Percentiles rank a stretch among this genome's conserved stretches.
These are phyloP conservation scores for Theonella swinhoei DNA, from an alignment of 37 sponge, comb jelly and placozoan species.

Conservation along the genomic window DNA sequence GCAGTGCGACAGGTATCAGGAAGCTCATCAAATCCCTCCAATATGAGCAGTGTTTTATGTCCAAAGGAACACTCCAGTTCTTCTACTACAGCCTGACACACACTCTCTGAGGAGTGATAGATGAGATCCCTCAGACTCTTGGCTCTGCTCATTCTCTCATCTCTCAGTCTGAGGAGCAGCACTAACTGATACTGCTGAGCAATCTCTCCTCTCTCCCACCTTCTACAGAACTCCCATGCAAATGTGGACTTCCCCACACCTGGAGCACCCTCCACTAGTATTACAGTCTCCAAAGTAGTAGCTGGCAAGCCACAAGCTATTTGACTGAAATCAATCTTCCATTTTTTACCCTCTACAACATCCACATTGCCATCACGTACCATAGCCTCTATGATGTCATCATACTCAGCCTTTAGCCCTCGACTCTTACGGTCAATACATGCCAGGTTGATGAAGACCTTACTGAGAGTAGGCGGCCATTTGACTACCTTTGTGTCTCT, in stretches of 20 bases:
- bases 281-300: constrained; percentile 26
- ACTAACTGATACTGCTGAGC: constrained; percentile 15
- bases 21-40: constrained; percentile 57
- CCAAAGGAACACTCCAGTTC: not conserved
- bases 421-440: too few relatives aligned
- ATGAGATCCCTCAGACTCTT: constrained; percentile 2
- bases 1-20: constrained; percentile 1
- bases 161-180: constrained; percentile 3
- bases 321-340: too few relatives aligned
- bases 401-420: too few relatives aligned
- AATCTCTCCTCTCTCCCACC: constrained; percentile 15
- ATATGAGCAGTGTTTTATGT: constrained; percentile 10
- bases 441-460: too few relatives aligned
- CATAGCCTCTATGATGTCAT: too few relatives aligned
- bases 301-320: too few relatives aligned
- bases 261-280: constrained; percentile 47
- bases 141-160: not conserved
- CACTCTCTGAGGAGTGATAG: not conserved
- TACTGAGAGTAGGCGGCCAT: too few relatives aligned
- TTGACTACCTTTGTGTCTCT: too few relatives aligned
- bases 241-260: constrained; percentile 40
- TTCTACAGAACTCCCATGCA: constrained; percentile 19
- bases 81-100: not conserved
- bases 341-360: too few relatives aligned
- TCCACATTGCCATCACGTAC: too few relatives aligned